These are phyloP conservation scores for Amphimedon queenslandica DNA, from an alignment of 37 sponge, comb jelly and placozoan species.

Conservation along the genomic window DNA sequence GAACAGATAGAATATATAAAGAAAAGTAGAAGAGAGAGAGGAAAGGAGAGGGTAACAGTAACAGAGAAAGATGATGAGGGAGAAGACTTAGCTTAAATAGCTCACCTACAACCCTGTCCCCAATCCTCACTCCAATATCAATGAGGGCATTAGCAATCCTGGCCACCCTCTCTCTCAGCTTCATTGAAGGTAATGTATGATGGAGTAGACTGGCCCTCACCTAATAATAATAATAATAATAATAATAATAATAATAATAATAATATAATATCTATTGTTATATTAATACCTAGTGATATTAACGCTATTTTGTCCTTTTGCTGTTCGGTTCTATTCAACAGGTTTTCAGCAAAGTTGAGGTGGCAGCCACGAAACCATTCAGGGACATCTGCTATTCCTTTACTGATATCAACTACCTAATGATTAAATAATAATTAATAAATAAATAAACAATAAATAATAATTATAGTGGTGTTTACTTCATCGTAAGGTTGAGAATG, in stretches of 20 bases:
- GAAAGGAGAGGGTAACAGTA: background rate
- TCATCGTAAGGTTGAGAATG: conserved; percentile 66
- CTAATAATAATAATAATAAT: conserved; percentile 29
- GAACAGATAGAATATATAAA: background rate
- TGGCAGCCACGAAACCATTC: conserved; percentile 95
- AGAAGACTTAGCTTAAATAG: background rate
- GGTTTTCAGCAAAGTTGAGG: conserved; percentile 97
- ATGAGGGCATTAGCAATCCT: conserved; percentile 74
- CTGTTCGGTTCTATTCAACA: conserved; percentile 37
- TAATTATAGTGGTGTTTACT: conserved; percentile 29
- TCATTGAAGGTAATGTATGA: conserved; percentile 62
- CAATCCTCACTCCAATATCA: conserved; percentile 65
- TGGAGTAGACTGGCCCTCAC: conserved; percentile 80
- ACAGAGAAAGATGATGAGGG: background rate
- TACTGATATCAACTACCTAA: conserved; percentile 89
- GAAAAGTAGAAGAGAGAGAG: background rate
- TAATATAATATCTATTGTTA: background rate
- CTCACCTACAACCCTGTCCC: conserved; percentile 87
- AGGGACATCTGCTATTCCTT: conserved; percentile 74
- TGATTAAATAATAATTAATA: background rate
- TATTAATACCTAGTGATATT: conserved; percentile 62
- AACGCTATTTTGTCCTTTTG: conserved; percentile 75
- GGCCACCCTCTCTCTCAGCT: conserved; percentile 58
- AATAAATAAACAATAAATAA: background rate
- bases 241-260: background rate